Percentiles rank a stretch among this genome's conserved stretches.
These are phyloP conservation scores for Egretta garzetta DNA, from an alignment of 2,113 vertebrate species.

Conservation along the genomic window DNA sequence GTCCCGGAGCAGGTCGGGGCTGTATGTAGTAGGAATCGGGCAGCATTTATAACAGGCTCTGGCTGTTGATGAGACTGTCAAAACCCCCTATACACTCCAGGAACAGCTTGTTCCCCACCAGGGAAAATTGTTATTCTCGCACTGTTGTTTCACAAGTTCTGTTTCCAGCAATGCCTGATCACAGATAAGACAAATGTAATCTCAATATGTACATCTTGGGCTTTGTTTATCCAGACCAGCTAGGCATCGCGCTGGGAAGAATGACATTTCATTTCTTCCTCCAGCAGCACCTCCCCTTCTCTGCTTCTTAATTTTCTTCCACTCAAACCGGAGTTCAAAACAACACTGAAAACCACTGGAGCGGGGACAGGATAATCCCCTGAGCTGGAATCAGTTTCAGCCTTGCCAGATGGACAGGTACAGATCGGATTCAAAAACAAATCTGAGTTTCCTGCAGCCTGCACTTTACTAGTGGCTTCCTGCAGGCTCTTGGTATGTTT, in stretches of 20 bases:
- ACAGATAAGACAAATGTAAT: conserved; percentile 29
- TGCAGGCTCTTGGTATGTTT: neutral
- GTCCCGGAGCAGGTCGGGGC: neutral
- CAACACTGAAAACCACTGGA: neutral
- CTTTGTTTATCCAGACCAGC: neutral
- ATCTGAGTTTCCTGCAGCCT: neutral
- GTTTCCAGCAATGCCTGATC: conserved; percentile 19
- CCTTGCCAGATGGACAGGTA: neutral
- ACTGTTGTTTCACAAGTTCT: conserved; percentile 46
- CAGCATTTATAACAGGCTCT: neutral
- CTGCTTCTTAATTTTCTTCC: neutral
- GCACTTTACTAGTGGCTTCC: neutral
- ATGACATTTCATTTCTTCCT: neutral
- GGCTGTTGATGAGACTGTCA: neutral
- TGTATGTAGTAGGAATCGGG: neutral
- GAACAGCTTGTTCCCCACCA: conserved; percentile 55
- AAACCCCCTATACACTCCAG: neutral
- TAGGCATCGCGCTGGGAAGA: neutral
- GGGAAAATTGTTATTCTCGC: conserved; percentile 20
- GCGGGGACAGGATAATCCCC: neutral
- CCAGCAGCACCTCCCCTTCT: neutral
- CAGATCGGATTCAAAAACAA: neutral
- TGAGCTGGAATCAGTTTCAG: neutral
- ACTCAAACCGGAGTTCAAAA: neutral
- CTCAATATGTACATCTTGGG: neutral